Conservation (phyloP, 2,797 vertebrate genomes). For the Poliocrania exsul region DNA sequence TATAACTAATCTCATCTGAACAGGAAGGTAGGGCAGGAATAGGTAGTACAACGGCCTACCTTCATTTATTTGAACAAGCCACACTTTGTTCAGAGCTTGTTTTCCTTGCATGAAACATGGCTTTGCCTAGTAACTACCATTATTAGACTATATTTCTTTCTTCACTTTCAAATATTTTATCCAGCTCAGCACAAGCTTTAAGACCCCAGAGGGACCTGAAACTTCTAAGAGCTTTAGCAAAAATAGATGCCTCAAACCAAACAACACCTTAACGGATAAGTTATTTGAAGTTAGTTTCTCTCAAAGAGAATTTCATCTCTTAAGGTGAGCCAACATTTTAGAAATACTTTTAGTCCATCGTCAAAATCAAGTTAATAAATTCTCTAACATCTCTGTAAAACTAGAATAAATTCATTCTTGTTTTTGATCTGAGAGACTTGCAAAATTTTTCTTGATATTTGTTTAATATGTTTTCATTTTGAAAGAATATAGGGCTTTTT, state of each 20-base stretch:
- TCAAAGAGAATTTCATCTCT: constrained; percentile 14
- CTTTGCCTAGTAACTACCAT: constrained; percentile 23
- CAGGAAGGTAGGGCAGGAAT: background rate
- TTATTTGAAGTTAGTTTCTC: constrained; percentile 37
- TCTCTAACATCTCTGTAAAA: background rate
- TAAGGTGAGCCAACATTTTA: constrained; percentile 25
- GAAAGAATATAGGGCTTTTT: background rate
- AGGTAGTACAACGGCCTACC: background rate
- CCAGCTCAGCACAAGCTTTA: background rate
- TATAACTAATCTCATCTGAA: background rate
- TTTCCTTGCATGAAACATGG: constrained; percentile 1
- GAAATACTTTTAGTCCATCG: background rate
- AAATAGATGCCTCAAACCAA: constrained; percentile 54
- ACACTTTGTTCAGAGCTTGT: background rate
- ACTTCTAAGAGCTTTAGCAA: constrained; percentile 27
- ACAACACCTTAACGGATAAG: constrained; percentile 12
- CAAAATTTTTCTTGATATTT: constrained; percentile 26
- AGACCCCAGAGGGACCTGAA: background rate
- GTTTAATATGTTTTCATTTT: constrained; percentile 23
- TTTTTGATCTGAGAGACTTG: background rate
- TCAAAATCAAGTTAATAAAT: background rate
- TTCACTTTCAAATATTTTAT: constrained; percentile 28
- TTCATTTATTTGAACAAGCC: background rate
- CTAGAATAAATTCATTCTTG: background rate
- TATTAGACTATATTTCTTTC: constrained; percentile 43